phyloP scores from a whole-genome alignment of 2,113 vertebrate species.

The Ochotona princeps region DNA sequence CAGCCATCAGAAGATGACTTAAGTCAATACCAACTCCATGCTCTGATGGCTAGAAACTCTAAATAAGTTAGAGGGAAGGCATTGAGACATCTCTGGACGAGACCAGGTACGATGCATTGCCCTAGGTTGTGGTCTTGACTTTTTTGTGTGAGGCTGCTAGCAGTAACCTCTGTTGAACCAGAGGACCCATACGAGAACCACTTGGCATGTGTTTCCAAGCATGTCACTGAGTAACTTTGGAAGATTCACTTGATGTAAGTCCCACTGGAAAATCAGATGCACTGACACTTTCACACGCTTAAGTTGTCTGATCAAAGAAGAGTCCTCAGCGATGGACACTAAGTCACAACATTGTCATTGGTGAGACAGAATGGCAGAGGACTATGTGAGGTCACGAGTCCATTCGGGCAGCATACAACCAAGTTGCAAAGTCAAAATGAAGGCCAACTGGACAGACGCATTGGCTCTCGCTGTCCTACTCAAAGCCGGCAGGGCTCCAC shows the following conservation, averaged over 20 bases:
- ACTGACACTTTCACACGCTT: not conserved
- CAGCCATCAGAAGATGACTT: not conserved
- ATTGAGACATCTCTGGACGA: not conserved
- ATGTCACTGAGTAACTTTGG: not conserved
- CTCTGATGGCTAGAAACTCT: not conserved
- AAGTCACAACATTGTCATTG: not conserved
- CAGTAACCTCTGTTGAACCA: not conserved
- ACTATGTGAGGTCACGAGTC: not conserved
- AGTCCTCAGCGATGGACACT: not conserved
- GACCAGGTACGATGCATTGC: not conserved
- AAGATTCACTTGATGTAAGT: not conserved
- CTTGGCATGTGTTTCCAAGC: not conserved
- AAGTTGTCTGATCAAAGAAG: not conserved
- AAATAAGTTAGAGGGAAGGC: not conserved
- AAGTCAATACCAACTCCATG: not conserved
- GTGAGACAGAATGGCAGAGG: not conserved
- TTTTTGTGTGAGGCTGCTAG: not conserved
- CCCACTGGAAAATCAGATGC: not conserved
- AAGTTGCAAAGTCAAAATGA: not conserved
- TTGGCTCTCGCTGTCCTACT: not conserved
- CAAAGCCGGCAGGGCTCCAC: not conserved
- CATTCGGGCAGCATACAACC: not conserved
- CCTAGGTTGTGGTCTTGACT: not conserved
- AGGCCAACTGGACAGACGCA: fast-evolving
- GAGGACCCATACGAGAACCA: not conserved